Conservation (phyloP, 2,888 invertebrate genomes). For the Diarsia brunnea region DNA sequence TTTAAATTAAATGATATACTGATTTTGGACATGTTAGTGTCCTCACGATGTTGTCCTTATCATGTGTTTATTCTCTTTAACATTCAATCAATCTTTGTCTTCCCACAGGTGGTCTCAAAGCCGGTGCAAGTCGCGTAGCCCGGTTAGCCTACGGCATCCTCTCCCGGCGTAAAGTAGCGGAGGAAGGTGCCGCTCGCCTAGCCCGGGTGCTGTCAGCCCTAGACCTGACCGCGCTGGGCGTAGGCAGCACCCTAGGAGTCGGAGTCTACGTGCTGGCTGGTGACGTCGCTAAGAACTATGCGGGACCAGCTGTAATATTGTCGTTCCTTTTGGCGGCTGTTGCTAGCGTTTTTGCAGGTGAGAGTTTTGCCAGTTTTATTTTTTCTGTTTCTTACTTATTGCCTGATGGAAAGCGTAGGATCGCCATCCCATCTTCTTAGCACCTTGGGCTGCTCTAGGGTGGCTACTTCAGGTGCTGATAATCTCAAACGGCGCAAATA, state of each 20-base stretch:
- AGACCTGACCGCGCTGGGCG: conserved; percentile 95
- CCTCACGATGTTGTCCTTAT: background rate
- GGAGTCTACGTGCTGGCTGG: conserved; percentile 98
- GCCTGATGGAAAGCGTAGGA: too few species aligned
- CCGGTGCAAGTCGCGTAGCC: conserved; percentile 80
- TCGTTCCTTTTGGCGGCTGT: conserved; percentile 97
- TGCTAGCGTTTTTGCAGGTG: conserved; percentile 97
- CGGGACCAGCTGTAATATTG: conserved; percentile 96
- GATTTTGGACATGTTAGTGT: background rate
- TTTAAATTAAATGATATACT: too few species aligned
- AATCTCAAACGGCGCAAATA: too few species aligned
- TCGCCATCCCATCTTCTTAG: too few species aligned
- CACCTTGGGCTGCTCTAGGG: too few species aligned
- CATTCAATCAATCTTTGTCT: background rate
- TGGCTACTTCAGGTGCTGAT: too few species aligned
- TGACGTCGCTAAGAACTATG: conserved; percentile 94
- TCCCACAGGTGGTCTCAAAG: conserved; percentile 83
- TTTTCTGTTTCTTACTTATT: too few species aligned
- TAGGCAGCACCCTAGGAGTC: conserved; percentile 96
- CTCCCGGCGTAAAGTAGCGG: conserved; percentile 86
- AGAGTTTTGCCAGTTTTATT: conserved; percentile 53
- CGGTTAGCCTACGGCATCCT: conserved; percentile 82
- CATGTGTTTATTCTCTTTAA: background rate
- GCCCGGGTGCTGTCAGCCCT: conserved; percentile 94
- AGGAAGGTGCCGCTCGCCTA: conserved; percentile 88